Evolutionary conservation across 2,113 vertebrate genomes (phyloP), one percentile per base, ranked within the genome.

Genomic region (Amblyopsis rosae): DNA sequence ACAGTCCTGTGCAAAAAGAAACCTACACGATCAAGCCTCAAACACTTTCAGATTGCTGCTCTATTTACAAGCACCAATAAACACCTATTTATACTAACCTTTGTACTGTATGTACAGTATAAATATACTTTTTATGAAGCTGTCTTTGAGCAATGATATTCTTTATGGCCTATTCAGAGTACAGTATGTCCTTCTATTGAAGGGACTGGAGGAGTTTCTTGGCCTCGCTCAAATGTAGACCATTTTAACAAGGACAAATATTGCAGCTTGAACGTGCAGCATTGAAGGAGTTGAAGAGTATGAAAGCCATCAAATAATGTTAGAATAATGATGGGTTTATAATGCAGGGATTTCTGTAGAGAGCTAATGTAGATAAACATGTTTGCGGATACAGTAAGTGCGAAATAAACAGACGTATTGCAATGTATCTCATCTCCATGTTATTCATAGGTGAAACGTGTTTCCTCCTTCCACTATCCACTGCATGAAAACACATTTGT

Each of bases 171-270:
- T 15, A 26, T 62, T 26, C 26, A 26, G 26, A 26, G 59, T 47
- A 9, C 45, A 17, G 32, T 68, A 35, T 19, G 11, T 9, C 61
- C 48, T 64, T 65, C 61, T 51, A 61, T n/a, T 54, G 49, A 54
- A 33, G 12, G 32, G 13, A 32, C 15, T 1, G 26, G 41, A 66
- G 55, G 26, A 58, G 33, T 61, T 60, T 45, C 66, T 12, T 33
- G 55, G 45, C 61, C 26, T 50, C 32, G 49, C 41, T 60, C 45
- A 59, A 51, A 67, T 59, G 56, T 62, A 15, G 47, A 51, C 32
- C 57, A 59, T 67, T 84, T 75, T 17, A 47, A 1, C 72, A 53
- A 69, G 69, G 76, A 60, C 65, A 66, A 83, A 67, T 50, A 17
- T 62, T 60, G 3, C 57, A 53, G 19, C 54, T 81, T 82, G 73